Conservation (phyloP, 2,888 invertebrate species). For the Taenaris catops region DNA sequence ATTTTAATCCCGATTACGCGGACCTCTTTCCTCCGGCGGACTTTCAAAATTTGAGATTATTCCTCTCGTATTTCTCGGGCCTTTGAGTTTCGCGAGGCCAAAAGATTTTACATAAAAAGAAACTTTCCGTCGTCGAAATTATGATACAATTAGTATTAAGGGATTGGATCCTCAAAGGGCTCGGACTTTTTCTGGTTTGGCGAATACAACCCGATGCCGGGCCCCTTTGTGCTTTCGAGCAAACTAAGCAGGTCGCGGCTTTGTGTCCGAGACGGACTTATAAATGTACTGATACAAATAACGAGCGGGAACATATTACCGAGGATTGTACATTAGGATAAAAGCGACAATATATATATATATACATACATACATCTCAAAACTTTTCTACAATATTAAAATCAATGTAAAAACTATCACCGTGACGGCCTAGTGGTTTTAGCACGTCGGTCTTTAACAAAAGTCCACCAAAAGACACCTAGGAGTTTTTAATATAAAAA, state of each 20-base stretch:
- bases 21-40: constrained; percentile 40
- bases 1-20: constrained; percentile 53
- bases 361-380: no score
- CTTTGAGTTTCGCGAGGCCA: constrained; percentile 56
- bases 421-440: no score
- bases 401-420: no score
- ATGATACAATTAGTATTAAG: constrained; percentile 80
- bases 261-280: constrained; percentile 53
- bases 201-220: constrained; percentile 51
- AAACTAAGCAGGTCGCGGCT: constrained; percentile 67
- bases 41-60: constrained; percentile 60
- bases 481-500: no score
- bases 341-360: no score
- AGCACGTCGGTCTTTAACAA: no score
- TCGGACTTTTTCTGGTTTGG: constrained; percentile 69
- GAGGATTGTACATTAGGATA: no score
- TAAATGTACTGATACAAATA: constrained; percentile 54
- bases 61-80: constrained; percentile 55
- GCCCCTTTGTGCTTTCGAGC: constrained; percentile 70
- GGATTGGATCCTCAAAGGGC: constrained; percentile 72
- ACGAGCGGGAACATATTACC: constrained; percentile 43
- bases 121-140: constrained; percentile 72
- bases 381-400: no score
- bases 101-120: constrained; percentile 78
- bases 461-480: no score